Base-by-base conservation (phyloP, 2,113 vertebrate genomes). In the Nerophis lumbriciformis region DNA sequence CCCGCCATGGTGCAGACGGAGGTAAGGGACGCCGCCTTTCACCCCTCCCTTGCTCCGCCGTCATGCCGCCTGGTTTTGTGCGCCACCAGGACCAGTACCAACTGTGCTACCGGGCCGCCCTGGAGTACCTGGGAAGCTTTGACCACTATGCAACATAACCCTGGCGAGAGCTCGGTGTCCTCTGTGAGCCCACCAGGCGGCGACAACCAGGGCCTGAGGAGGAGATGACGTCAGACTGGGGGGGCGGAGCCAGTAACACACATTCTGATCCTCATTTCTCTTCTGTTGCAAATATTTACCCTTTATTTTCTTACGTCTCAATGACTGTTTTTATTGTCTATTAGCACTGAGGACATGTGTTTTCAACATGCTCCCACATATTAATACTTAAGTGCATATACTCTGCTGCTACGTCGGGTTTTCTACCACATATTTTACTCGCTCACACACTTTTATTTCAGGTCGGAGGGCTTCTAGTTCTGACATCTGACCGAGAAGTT, bases 101-200 rank as follows among this genome's bases (percentile, higher is more conserved):
- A 85, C 88, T 99, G 88, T 99, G 96, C 88, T 99, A 99, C 90
- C 85, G 93, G 51, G 95, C 96, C 1, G 95, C 96, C 42, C 90
- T 99, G 91, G 96, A 99, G 88, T 98, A 99, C 86, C 93, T 99
- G 57, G 96, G 95, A 89, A 98, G 95, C 90, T 98, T 97, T 14
- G 96, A 99, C 88, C 94, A 98, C 94, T 98, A 97, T 95, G 93
- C 94, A 97, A 97, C 94, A 91, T 98, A 97, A 95, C 91, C 85
- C 80, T 59, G 55, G 70, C 68, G 66, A 77, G 72, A 73, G 71
- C 71, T 51, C 16, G 56, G 59, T 66, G 81, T 80, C 80, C 88
- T 88, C 86, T 91, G 90, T 90, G 92, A 94, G 92, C 90, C 83
- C 66, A 59, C 85, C 83, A 75, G 74, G 68, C 81, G 82, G 69